Base-by-base conservation (phyloP, 2,797 vertebrate genomes). In the Helarctos malayanus region DNA sequence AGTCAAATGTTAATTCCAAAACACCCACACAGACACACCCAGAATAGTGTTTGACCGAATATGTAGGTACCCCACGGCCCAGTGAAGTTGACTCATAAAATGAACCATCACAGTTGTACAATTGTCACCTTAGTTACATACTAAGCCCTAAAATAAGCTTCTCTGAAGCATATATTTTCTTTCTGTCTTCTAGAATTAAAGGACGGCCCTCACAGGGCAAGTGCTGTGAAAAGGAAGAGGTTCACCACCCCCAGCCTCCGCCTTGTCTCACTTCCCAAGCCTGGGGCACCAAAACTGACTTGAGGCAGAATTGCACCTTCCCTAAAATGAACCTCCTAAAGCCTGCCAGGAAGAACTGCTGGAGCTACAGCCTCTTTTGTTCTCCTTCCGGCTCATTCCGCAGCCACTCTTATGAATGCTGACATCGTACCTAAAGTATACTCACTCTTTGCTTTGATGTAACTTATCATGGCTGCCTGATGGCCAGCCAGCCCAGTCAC, bases 111-210 rank as follows among this genome's bases (percentile, higher is more conserved):
- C 19, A 89, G 57, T 56, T 32, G 16, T 9, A 61, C 18, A 86
- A 5, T 65, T 88, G 15, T 49, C 71, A 71, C 29, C 29, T 63
- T 88, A 47, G 35, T 13, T 41, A 84, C 35, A 68, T 69, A 47
- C 41, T 76, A 89, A 94, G 32, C 14, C 8, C 45, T 71, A 65
- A 76, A 86, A 61, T 57, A 93, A 56, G 29, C 49, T 92, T 95
- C 49, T 93, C 41, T 75, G 56, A 89, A 14, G 3, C 29, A 84
- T 32, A 41, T 65, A 59, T 19, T 76, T 97, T 92, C 27, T 75
- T 95, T 75, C 69, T 91, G 41, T 80, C 71, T 81, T 81, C 19
- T 79, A 68, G 45, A 92, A 92, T 21, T 47, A 54, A 88, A 94
- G 25, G 65, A n/a, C 57, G 3, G 1, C 38, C 7, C 11, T 5